Evolutionary conservation across 2,797 vertebrate species (phyloP).

Genomic region (Neosilurus mollespiculum): DNA sequence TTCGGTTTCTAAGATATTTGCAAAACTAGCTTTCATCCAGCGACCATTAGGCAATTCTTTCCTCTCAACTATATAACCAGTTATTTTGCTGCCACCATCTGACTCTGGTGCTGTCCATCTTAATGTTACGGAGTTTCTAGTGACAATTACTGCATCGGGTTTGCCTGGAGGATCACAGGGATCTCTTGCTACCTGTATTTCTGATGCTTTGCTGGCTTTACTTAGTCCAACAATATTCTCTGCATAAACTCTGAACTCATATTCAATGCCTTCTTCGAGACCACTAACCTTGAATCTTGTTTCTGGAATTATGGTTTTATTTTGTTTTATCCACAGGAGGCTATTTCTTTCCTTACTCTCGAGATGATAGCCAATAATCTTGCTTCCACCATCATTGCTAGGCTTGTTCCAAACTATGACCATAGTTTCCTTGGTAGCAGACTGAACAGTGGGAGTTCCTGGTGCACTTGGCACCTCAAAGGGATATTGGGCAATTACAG

Average conservation of each 20-base stretch:
- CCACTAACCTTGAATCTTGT: conserved; percentile 80
- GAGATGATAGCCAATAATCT: conserved; percentile 80
- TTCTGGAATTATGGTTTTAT: conserved; percentile 80
- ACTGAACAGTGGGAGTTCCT: conserved; percentile 79
- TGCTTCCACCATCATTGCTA: conserved; percentile 83
- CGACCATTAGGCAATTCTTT: conserved; percentile 89
- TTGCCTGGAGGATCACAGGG: conserved; percentile 92
- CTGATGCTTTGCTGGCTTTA: conserved; percentile 80
- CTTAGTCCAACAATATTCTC: conserved; percentile 85
- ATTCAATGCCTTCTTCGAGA: conserved; percentile 82
- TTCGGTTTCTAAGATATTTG: conserved; percentile 89
- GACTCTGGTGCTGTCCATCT: conserved; percentile 94
- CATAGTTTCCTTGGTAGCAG: conserved; percentile 79
- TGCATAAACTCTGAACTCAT: conserved; percentile 84
- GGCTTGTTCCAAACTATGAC: conserved; percentile 82
- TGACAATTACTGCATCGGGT: conserved; percentile 91
- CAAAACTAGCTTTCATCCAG: conserved; percentile 98
- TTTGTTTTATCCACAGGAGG: conserved; percentile 82
- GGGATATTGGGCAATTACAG: conserved; percentile 85
- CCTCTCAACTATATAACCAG: conserved; percentile 90
- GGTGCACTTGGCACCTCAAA: conserved; percentile 92
- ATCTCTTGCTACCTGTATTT: conserved; percentile 74
- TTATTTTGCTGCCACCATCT: conserved; percentile 95
- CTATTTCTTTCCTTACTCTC: conserved; percentile 85
- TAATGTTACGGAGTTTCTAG: conserved; percentile 88